Base-by-base conservation (phyloP, 2,797 vertebrate genomes). In the Rhinatrema bivittatum region DNA sequence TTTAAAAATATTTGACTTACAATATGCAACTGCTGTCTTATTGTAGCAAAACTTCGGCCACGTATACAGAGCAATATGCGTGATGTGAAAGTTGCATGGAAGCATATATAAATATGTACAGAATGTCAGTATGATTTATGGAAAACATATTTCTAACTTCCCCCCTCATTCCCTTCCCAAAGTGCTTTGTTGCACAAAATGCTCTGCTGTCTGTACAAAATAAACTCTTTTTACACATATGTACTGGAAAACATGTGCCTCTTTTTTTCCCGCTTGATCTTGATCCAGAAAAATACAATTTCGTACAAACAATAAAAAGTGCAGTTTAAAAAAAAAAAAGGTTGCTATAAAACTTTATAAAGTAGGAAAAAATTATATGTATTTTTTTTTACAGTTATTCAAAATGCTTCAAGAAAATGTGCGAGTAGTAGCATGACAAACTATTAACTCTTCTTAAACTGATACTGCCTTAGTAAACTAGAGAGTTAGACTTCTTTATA, bases 161-260 rank as follows among this genome's bases (percentile, higher is more conserved):
- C n/a, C n/a, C n/a, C 54, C 51, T 31, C 23, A 38, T 32, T 53
- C 17, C 44, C 47, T 54, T 46, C 42, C 26, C 62, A 76, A 84
- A 85, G 75, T 84, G 78, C 79, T 79, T 78, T 44, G 54, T 72
- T 67, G 81, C 67, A 74, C 51, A 76, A 62, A 50, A 72, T 65
- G 36, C 42, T 72, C 51, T 66, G 57, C 48, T 56, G 67, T 74
- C 60, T 62, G 32, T 70, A 65, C 53, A 67, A 41, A 78, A 65
- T 44, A 61, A 70, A 63, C 57, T 45, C 70, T 44, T 39, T 68
- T 66, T 53, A 50, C 52, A 50, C 31, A 62, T 19, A 26, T 16
- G 40, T 24, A 43, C 4, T 9, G 48, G 62, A 52, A 53, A 53
- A 44, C 53, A 52, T 46, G 28, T 30, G 29, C 5, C 22, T 58